Conservation (phyloP, 1,140 invertebrate species). For the Megathymus violae region DNA sequence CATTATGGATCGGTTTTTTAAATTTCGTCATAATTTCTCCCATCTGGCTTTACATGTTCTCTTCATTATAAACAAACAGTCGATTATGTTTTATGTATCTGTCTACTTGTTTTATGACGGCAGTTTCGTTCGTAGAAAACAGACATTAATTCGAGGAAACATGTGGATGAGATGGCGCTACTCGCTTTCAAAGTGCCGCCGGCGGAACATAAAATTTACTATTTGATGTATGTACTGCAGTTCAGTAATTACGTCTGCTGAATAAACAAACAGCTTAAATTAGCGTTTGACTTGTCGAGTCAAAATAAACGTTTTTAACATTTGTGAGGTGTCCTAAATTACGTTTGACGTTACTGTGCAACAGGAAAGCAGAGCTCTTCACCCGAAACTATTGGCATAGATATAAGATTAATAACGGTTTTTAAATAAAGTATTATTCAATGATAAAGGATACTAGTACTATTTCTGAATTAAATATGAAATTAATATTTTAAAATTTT, state of each 20-base stretch:
- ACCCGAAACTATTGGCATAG: too few species aligned
- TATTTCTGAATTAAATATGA: too few species aligned
- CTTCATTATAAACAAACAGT: conserved; percentile 75
- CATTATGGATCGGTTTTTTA: neutral
- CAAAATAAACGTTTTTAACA: conserved; percentile 21
- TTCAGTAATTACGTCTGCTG: conserved; percentile 55
- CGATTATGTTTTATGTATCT: conserved; percentile 74
- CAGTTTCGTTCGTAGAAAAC: conserved; percentile 77
- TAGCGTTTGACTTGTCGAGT: conserved; percentile 54
- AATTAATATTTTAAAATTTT: too few species aligned
- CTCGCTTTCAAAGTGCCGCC: conserved; percentile 76
- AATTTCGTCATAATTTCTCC: conserved; percentile 2
- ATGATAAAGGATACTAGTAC: too few species aligned
- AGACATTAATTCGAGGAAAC: conserved; percentile 82
- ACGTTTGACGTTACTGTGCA: too few species aligned
- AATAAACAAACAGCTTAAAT: conserved; percentile 76
- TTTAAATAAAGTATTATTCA: too few species aligned
- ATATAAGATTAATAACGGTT: too few species aligned
- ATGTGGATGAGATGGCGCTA: conserved; percentile 76
- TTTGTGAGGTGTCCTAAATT: neutral
- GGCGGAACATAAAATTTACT: conserved; percentile 65
- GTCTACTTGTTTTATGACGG: conserved; percentile 74
- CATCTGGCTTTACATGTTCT: conserved; percentile 32
- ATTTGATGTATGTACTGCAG: conserved; percentile 76
- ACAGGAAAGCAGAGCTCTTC: too few species aligned